These are phyloP conservation scores for Amorpha juglandis DNA, from an alignment of 2,888 invertebrate species.

Conservation along the genomic window DNA sequence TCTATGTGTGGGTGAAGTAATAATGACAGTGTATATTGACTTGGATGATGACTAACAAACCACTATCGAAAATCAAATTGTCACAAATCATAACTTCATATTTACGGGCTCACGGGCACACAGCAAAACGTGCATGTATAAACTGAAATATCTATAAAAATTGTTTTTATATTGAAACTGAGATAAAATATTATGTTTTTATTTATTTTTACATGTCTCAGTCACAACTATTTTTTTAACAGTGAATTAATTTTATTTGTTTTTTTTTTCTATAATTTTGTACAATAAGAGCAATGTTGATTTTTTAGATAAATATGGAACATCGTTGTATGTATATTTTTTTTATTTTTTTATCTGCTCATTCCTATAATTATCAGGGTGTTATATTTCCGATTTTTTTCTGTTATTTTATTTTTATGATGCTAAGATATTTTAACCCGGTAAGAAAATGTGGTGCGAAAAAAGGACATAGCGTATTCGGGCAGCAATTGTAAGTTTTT, in stretches of 20 bases:
- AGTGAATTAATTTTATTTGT: not conserved
- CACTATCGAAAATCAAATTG: too few relatives aligned
- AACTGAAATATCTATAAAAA: too few relatives aligned
- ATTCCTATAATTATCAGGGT: conserved; percentile 8
- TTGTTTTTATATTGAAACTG: too few relatives aligned
- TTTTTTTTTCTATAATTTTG: not conserved
- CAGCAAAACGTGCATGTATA: too few relatives aligned
- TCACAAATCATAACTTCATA: too few relatives aligned
- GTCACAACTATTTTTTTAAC: not conserved
- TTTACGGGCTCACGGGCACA: too few relatives aligned
- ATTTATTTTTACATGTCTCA: too few relatives aligned
- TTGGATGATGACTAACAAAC: too few relatives aligned
- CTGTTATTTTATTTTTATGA: not conserved
- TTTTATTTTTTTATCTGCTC: not conserved
- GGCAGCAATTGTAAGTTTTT: not conserved
- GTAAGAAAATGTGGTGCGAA: not conserved
- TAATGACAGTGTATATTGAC: too few relatives aligned
- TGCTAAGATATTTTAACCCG: not conserved
- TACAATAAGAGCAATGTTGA: not conserved
- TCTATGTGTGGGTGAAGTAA: too few relatives aligned
- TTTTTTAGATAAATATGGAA: not conserved
- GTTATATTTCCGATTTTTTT: not conserved
- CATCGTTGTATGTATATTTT: not conserved
- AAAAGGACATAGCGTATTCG: too few relatives aligned
- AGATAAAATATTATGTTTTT: too few relatives aligned